Base-by-base conservation (phyloP, 92 coral and sea anemone genomes). In the Metridium senile region DNA sequence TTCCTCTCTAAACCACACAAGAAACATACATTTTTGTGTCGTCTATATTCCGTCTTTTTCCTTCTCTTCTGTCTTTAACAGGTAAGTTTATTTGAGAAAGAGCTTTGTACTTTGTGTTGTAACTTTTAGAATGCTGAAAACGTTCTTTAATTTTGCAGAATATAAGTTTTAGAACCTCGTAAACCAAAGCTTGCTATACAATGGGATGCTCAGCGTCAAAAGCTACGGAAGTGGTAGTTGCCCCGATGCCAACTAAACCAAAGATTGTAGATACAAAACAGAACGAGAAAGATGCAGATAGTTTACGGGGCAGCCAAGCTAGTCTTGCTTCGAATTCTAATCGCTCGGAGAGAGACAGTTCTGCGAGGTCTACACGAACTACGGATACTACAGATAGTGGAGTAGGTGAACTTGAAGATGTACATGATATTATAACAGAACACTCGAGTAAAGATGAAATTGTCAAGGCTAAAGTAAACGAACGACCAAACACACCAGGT, bases 351-450 rank as follows among this genome's bases (percentile, higher is more conserved):
- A 84, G 99, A 18, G 96, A 96, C 71, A 93, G 77, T 47, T 96
- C 99, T 13, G 99, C 99, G 0, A 81, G 82, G 67, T 96, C 99
- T 23, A 96, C 93, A 6, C 85, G 99, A 82, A 96, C 99, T 9
- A 78, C 88, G 18, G 99, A 96, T 28, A 96, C 99, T 11, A 78
- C 88, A n/a, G 99, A 96, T 28, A 96, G 99, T 30, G 99, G 99
- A 21, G 68, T 96, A 30, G 92, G 99, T 27, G 99, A 96, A 59
- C 67, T 90, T 17, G 93, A 87, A 29, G 98, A 91, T 26, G 85
- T 74, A 2, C 85, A 85, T n/a, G 54, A 62, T 65, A 75, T 93
- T 11, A 61, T 96, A 33, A 84, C 97, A 25, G 99, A 92, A 68
- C 32, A 82, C 62, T 87, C 96, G 1, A 75, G 82, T 34, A 66